Conservation (phyloP, 2,113 vertebrate species). For the Ictidomys tridecemlineatus region DNA sequence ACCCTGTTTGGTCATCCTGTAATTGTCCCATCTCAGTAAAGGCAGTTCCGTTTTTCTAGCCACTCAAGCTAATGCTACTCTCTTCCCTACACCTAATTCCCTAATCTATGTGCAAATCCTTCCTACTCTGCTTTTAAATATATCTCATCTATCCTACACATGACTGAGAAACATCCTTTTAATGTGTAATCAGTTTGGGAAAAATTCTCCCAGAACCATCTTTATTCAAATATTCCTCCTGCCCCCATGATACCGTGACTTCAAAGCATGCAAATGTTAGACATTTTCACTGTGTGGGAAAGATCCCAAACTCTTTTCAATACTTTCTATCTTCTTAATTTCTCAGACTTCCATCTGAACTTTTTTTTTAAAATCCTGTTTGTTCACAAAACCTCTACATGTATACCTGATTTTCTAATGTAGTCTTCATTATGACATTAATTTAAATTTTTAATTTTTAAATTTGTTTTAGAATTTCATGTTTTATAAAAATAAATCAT, state of each 20-base stretch:
- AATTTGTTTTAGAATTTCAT: background rate
- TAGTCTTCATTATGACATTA: background rate
- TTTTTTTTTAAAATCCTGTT: background rate
- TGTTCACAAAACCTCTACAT: background rate
- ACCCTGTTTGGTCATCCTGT: background rate
- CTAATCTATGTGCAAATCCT: background rate
- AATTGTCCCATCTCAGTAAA: background rate
- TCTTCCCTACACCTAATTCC: background rate
- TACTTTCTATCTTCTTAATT: background rate
- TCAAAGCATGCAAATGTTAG: background rate
- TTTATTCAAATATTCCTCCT: background rate
- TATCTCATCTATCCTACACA: too few species aligned
- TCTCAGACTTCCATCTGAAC: background rate
- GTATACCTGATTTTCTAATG: background rate
- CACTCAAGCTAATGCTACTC: background rate
- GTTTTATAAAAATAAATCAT: background rate
- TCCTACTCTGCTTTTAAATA: background rate
- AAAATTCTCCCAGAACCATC: background rate
- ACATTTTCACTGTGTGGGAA: background rate
- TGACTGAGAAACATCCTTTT: background rate
- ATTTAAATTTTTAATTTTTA: background rate
- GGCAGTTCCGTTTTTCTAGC: background rate
- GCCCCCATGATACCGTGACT: background rate
- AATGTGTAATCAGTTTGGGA: background rate
- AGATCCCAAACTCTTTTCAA: background rate